Percentiles rank a stretch among this genome's conserved stretches.
Evolutionary conservation across 1,140 invertebrate genomes (phyloP).

Genomic region (Drosophila santomea): DNA sequence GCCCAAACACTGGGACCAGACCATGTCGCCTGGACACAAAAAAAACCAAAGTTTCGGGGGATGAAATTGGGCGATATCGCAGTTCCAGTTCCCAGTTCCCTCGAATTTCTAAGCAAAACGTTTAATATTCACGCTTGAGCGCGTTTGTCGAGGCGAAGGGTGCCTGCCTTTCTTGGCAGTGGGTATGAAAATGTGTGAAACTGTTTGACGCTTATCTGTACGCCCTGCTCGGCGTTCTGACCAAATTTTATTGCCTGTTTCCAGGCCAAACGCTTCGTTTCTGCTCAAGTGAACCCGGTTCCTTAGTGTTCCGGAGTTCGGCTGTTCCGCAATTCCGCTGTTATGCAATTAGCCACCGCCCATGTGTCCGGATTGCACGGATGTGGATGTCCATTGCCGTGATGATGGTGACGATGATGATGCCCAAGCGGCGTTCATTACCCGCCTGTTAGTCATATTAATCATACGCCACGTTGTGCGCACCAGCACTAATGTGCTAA

Average conservation of each 20-base stretch:
- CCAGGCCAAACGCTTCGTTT: slow-evolving; percentile 71
- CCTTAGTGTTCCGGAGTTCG: slow-evolving; percentile 23
- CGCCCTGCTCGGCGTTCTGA: slow-evolving; percentile 60
- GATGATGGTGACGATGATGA: slow-evolving; percentile 1
- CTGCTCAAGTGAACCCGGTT: slow-evolving; percentile 53
- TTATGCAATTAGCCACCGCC: slow-evolving; percentile 58
- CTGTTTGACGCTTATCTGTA: slow-evolving; percentile 80
- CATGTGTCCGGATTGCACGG: slow-evolving; percentile 9
- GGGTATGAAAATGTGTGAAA: slow-evolving; percentile 74
- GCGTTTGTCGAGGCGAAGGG: slow-evolving; percentile 46
- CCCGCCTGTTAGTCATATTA: slow-evolving; percentile 57
- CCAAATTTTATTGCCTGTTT: slow-evolving; percentile 81
- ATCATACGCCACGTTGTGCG: slow-evolving; percentile 71
- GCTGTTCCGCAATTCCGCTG: slow-evolving; percentile 5
- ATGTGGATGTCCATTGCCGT: too few species aligned
- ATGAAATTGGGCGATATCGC: slow-evolving; percentile 19
- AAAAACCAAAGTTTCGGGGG: slow-evolving; percentile 10
- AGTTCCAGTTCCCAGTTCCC: background rate
- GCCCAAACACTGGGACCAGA: slow-evolving; percentile 14
- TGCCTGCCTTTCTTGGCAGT: background rate
- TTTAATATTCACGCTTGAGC: slow-evolving; percentile 83
- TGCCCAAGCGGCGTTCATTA: slow-evolving; percentile 49
- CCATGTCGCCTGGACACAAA: slow-evolving; percentile 28
- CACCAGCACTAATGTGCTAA: slow-evolving; percentile 50
- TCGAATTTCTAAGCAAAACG: slow-evolving; percentile 67